phyloP scores from a whole-genome alignment of 2,797 vertebrate genomes.

The Miichthys miiuy region DNA sequence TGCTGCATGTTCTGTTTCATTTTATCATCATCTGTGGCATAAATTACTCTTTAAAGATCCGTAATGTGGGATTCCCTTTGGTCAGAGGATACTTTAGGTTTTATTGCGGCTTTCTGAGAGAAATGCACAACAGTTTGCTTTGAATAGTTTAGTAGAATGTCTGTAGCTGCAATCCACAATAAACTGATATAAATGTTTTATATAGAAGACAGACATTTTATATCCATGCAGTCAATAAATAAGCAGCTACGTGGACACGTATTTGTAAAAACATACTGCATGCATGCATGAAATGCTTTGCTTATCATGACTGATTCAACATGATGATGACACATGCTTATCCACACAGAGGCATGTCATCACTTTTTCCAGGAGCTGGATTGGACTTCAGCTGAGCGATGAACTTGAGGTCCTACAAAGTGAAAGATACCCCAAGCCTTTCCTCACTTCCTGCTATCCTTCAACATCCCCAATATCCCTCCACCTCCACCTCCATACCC shows the following conservation, averaged over 20 bases:
- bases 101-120: background rate
- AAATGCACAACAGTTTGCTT: conserved; percentile 7
- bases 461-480: background rate
- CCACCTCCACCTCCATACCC: background rate
- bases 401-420: conserved; percentile 46
- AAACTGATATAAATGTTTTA: background rate
- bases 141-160: background rate
- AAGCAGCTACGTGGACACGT: background rate
- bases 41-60: conserved; percentile 9
- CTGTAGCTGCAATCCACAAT: background rate
- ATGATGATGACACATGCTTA: background rate
- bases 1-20: conserved; percentile 27
- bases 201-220: background rate
- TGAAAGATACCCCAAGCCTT: background rate
- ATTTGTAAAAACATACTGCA: background rate
- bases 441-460: conserved; percentile 13
- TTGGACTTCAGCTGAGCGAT: background rate
- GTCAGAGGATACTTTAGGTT: background rate
- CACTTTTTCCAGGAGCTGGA: conserved; percentile 1
- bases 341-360: background rate
- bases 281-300: background rate
- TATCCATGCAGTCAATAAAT: background rate
- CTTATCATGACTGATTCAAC: background rate
- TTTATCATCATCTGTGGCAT: conserved; percentile 6
- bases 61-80: conserved; percentile 11